A percentile compares a stretch with the other conserved stretches of the same genome.
Conservation (phyloP, 2,888 invertebrate species). For the Chloroclystis v-ata region DNA sequence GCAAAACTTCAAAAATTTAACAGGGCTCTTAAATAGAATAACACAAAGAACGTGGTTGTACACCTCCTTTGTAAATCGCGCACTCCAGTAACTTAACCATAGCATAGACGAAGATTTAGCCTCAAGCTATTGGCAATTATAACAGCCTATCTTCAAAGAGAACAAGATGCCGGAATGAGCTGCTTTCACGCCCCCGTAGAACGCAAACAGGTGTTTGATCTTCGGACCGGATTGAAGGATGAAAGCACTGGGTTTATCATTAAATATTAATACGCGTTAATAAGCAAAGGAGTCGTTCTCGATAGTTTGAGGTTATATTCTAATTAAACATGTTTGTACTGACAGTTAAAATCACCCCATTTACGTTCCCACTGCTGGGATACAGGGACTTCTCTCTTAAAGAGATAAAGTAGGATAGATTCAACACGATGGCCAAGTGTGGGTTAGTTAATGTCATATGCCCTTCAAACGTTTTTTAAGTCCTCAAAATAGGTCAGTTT, state of each 20-base stretch:
- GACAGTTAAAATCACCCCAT: too few species aligned
- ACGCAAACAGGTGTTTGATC: conserved; percentile 36
- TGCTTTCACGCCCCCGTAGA: conserved; percentile 40
- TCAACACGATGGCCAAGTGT: too few species aligned
- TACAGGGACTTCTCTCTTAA: too few species aligned
- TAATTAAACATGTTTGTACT: neutral
- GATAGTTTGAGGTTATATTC: neutral
- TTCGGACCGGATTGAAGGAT: conserved; percentile 4
- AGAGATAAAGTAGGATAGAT: too few species aligned
- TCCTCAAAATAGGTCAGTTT: too few species aligned
- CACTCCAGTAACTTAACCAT: conserved; percentile 28
- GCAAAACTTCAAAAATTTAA: too few species aligned
- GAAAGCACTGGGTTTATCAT: conserved; percentile 9
- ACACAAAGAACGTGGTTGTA: too few species aligned
- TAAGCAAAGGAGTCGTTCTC: neutral
- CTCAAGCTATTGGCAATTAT: conserved; percentile 71
- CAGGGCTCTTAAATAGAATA: too few species aligned
- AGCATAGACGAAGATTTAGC: conserved; percentile 42
- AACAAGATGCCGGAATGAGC: conserved; percentile 42
- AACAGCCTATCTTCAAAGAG: conserved; percentile 63
- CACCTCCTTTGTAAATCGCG: conserved; percentile 1
- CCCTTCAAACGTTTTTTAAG: too few species aligned
- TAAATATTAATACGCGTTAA: conserved; percentile 13
- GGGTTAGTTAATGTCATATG: too few species aligned
- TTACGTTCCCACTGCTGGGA: too few species aligned